phyloP scores from a whole-genome alignment of 2,797 vertebrate genomes.

The Falco columbarius region DNA sequence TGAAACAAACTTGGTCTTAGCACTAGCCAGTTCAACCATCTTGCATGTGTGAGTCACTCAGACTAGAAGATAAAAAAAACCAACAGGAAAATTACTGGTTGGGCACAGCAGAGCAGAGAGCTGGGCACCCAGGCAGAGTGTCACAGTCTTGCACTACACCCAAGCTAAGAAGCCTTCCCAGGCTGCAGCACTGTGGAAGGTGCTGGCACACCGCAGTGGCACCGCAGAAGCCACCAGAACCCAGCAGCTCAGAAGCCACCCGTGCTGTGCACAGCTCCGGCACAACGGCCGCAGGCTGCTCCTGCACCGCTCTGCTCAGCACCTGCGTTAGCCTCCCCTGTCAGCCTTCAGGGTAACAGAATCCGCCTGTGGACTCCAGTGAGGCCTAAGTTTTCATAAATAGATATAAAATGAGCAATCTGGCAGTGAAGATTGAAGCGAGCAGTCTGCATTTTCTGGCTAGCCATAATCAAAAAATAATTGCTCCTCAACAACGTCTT shows the following conservation, averaged over 20 bases:
- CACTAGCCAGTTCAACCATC: not conserved
- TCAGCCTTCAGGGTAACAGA: not conserved
- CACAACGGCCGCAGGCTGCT: not conserved
- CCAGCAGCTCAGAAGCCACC: not conserved
- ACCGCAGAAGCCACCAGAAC: not conserved
- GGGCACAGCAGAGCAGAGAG: not conserved
- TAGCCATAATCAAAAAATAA: not conserved
- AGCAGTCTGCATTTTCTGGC: not conserved
- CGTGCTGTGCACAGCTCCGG: fast-evolving
- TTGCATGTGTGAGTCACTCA: not conserved
- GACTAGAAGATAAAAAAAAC: not conserved
- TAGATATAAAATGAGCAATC: not conserved
- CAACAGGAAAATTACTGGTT: not conserved
- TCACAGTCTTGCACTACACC: fast-evolving
- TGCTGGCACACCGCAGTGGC: not conserved
- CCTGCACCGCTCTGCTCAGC: not conserved
- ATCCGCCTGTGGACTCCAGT: not conserved
- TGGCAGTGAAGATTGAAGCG: not conserved
- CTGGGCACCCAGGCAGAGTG: not conserved
- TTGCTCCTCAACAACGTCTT: not conserved
- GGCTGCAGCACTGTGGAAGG: not conserved
- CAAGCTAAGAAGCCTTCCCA: not conserved
- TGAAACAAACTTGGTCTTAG: not conserved
- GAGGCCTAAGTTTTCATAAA: not conserved
- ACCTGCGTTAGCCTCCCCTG: not conserved